phyloP scores from a whole-genome alignment of 2,888 invertebrate genomes.

The Theretra japonica region DNA sequence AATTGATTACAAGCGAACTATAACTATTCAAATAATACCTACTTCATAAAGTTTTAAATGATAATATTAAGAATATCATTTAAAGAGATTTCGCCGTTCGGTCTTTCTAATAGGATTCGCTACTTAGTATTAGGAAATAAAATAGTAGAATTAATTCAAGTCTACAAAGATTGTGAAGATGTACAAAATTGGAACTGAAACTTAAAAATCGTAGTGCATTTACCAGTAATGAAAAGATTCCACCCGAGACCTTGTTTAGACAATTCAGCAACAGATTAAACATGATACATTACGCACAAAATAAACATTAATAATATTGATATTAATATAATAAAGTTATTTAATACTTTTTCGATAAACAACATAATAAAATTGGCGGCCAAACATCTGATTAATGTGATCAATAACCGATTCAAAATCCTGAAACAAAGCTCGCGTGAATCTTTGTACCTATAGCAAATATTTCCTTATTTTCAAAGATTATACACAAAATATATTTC shows the following conservation, averaged over 20 bases:
- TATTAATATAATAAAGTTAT: neutral
- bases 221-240: slow-evolving; percentile 10
- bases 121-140: slow-evolving; percentile 5
- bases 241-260: neutral
- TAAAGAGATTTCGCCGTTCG: slow-evolving; percentile 12
- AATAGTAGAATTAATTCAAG: slow-evolving; percentile 1
- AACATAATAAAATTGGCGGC: neutral
- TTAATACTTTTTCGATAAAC: neutral
- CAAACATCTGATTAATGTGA: too few relatives aligned
- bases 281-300: neutral
- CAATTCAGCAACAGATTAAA: neutral
- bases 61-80: slow-evolving; percentile 43
- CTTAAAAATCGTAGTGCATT: slow-evolving; percentile 1
- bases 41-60: slow-evolving; percentile 31
- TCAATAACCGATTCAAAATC: neutral
- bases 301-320: neutral
- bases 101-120: neutral
- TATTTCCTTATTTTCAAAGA: slow-evolving; percentile 13
- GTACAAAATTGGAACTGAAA: neutral
- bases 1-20: slow-evolving; percentile 67
- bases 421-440: neutral
- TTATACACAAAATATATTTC: slow-evolving; percentile 27
- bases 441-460: neutral
- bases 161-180: neutral
- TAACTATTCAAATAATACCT: slow-evolving; percentile 56